Percentiles rank a stretch among this genome's conserved stretches.
Conservation (phyloP, 2,888 invertebrate genomes). For the Stenichneumon culpator region DNA sequence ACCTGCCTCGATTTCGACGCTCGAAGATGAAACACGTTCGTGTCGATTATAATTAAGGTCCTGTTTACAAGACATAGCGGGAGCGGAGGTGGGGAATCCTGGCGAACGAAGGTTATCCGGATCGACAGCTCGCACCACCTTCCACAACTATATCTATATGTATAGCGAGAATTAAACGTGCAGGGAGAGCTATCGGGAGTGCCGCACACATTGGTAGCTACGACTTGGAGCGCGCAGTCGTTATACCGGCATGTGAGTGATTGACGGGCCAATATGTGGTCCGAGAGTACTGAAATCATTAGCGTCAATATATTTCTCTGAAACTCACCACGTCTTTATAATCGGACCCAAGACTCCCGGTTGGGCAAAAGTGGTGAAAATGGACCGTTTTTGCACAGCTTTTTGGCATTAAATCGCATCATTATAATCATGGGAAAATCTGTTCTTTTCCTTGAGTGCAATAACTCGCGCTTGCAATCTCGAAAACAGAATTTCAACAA, state of each 20-base stretch:
- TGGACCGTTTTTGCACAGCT: too few relatives aligned
- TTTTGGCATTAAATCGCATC: neutral
- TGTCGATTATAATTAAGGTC: conserved; percentile 57
- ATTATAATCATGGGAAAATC: neutral
- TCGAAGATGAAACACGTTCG: conserved; percentile 43
- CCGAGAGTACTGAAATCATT: conserved; percentile 18
- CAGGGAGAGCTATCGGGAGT: conserved; percentile 2
- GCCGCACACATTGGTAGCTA: neutral
- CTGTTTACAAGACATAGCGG: conserved; percentile 34
- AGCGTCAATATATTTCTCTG: conserved; percentile 43
- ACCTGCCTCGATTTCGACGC: conserved; percentile 52
- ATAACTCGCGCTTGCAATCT: neutral
- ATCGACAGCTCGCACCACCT: conserved; percentile 10
- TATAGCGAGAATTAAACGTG: conserved; percentile 3
- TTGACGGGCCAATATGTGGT: conserved; percentile 18
- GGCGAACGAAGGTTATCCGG: conserved; percentile 37
- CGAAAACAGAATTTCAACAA: neutral
- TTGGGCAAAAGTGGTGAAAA: neutral
- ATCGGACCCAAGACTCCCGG: neutral
- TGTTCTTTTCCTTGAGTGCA: too few relatives aligned
- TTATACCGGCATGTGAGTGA: conserved; percentile 20
- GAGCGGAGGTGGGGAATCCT: neutral
- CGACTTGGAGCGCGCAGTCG: neutral
- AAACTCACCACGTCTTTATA: conserved; percentile 15
- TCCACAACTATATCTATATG: neutral